Percentiles rank a stretch among this genome's conserved stretches.
These are phyloP conservation scores for Fregetta grallaria DNA, from an alignment of 2,113 vertebrate genomes.

Conservation along the genomic window DNA sequence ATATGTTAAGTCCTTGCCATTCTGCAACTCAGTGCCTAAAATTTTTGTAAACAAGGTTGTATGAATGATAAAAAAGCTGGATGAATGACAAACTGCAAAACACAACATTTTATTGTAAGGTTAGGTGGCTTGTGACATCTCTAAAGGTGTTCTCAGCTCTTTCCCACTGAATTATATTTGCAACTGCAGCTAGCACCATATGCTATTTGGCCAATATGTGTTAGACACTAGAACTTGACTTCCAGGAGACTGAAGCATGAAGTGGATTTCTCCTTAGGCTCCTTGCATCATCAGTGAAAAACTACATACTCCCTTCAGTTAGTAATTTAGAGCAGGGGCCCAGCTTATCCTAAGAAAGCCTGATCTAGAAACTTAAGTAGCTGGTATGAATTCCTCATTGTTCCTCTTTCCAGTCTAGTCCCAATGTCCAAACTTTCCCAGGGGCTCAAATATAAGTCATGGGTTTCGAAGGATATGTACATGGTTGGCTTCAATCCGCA, in stretches of 20 bases:
- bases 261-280: background rate
- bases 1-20: background rate
- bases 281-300: background rate
- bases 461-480: background rate
- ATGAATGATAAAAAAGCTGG: background rate
- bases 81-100: background rate
- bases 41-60: background rate
- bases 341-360: background rate
- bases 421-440: background rate
- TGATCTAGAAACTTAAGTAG: background rate
- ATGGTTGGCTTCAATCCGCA: background rate
- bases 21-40: background rate
- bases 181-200: background rate
- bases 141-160: background rate
- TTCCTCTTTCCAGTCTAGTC: background rate
- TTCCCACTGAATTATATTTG: conserved; percentile 16
- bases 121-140: background rate
- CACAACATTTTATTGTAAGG: background rate
- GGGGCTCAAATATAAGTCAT: background rate
- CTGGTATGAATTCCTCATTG: background rate
- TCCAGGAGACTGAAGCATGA: background rate
- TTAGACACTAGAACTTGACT: background rate
- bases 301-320: background rate
- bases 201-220: background rate
- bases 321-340: background rate